These are phyloP conservation scores for Bos taurus DNA, from an alignment of 2,113 vertebrate species.

Conservation along the genomic window DNA sequence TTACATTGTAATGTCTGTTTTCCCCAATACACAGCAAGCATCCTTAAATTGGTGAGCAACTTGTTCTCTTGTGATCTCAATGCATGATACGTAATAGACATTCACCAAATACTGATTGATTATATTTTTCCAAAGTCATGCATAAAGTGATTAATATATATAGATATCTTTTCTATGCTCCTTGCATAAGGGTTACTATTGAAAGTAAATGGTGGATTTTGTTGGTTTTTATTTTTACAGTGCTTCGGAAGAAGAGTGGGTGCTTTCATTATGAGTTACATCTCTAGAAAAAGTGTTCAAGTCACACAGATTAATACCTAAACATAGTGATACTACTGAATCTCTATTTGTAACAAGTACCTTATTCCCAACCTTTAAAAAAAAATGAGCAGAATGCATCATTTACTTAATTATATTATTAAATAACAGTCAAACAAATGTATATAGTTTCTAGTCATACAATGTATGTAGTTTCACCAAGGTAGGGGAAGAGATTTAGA, in stretches of 20 bases:
- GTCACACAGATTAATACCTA: neutral
- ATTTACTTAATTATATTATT: neutral
- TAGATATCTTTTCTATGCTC: neutral
- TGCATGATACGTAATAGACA: neutral
- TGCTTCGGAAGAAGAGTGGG: neutral
- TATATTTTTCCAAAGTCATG: neutral
- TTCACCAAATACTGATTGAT: neutral
- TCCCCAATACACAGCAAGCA: neutral
- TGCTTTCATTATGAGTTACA: neutral
- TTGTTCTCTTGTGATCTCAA: neutral
- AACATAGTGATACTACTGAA: neutral
- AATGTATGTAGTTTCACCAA: neutral
- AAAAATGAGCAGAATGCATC: neutral
- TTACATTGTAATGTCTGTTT: neutral
- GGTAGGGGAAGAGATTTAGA: neutral
- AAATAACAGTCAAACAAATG: neutral
- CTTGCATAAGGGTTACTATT: neutral
- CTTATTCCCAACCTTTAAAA: neutral
- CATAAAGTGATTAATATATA: neutral
- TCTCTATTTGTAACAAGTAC: neutral
- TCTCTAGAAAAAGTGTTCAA: neutral
- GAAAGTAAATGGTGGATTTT: neutral
- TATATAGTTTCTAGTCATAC: neutral
- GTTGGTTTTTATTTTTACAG: neutral
- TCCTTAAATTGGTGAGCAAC: neutral